Evolutionary conservation across 2,888 invertebrate genomes (phyloP).

Genomic region (Entomobrya proxima): DNA sequence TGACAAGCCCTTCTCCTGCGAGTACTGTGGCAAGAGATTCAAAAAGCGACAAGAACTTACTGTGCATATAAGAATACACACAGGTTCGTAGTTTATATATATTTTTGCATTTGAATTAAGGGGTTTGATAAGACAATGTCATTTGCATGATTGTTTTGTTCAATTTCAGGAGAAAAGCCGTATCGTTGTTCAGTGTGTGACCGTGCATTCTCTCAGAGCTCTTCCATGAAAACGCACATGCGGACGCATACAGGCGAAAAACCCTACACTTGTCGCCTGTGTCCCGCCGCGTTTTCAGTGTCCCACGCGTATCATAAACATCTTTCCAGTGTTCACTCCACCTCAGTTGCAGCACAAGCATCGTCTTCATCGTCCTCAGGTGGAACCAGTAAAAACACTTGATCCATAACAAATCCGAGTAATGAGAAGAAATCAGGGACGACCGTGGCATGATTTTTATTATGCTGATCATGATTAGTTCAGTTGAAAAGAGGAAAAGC

Average conservation of each 20-base stretch:
- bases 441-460: background rate
- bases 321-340: constrained; percentile 63
- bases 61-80: constrained; percentile 65
- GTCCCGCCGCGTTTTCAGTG: constrained; percentile 58
- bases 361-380: constrained; percentile 48
- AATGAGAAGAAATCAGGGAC: constrained; percentile 15
- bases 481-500: no score
- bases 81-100: constrained; percentile 58
- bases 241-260: constrained; percentile 65
- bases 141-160: no score
- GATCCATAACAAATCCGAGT: constrained; percentile 42
- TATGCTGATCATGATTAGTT: no score
- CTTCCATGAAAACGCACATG: constrained; percentile 63
- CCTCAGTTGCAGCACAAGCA: constrained; percentile 55
- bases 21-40: constrained; percentile 64
- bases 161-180: constrained; percentile 57
- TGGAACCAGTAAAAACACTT: constrained; percentile 45
- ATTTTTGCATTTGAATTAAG: constrained; percentile 37
- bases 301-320: constrained; percentile 64
- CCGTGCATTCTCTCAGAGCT: constrained; percentile 63
- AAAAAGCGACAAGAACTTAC: constrained; percentile 66
- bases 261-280: constrained; percentile 59
- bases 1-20: constrained; percentile 67
- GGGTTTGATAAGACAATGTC: no score
- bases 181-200: constrained; percentile 66